These are phyloP conservation scores for Oncopeltus fasciatus DNA, from an alignment of 1,140 invertebrate species.

Conservation along the genomic window DNA sequence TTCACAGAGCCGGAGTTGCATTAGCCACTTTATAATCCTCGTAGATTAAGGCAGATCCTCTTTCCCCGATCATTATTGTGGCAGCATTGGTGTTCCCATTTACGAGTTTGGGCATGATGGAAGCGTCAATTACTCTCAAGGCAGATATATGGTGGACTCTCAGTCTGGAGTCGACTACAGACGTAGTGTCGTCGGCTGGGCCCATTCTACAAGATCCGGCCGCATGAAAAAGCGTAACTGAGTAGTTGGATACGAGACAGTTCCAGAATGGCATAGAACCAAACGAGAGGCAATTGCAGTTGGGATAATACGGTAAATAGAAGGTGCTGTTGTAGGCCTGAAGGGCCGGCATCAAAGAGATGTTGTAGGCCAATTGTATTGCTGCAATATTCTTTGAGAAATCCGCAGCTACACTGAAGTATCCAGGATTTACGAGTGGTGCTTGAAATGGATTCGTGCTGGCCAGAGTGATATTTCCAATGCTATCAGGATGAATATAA, in stretches of 20 bases:
- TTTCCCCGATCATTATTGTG: constrained; percentile 38
- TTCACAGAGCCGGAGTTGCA: background rate
- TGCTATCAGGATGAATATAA: background rate
- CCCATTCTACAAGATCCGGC: constrained; percentile 44
- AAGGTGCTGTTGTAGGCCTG: background rate
- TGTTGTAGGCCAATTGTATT: background rate
- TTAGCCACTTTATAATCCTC: constrained; percentile 30
- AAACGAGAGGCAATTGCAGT: background rate
- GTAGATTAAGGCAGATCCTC: constrained; percentile 35
- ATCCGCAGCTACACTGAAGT: background rate
- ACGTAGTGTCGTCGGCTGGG: constrained; percentile 28
- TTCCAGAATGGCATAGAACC: constrained; percentile 41
- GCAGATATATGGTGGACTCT: constrained; percentile 31
- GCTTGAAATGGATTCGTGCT: background rate
- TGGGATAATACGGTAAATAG: background rate
- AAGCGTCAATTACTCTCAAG: constrained; percentile 30
- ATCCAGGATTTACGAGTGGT: background rate
- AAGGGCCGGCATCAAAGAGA: background rate
- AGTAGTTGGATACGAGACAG: constrained; percentile 39
- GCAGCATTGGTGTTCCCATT: constrained; percentile 30
- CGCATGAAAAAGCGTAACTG: constrained; percentile 37
- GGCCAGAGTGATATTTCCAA: background rate
- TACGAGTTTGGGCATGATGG: constrained; percentile 28
- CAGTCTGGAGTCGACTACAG: constrained; percentile 34
- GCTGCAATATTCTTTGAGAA: background rate